Conservation (phyloP, 2,113 vertebrate species). For the Choloepus hoffmanni region DNA sequence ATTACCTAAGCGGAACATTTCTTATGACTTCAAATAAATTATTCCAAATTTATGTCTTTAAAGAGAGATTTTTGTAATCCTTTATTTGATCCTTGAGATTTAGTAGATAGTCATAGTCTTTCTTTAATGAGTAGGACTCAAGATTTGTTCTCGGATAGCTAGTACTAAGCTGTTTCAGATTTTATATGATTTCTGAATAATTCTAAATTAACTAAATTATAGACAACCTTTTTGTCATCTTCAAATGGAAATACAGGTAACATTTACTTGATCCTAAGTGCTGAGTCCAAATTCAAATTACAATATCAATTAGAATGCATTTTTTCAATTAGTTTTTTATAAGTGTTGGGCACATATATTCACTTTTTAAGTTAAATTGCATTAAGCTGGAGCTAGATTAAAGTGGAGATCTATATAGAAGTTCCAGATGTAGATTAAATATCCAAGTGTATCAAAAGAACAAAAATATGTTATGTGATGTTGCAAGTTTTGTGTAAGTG, state of each 20-base stretch:
- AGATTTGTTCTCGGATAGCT: not conserved
- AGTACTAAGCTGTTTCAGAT: not conserved
- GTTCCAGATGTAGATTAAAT: not conserved
- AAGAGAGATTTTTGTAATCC: not conserved
- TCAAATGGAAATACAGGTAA: not conserved
- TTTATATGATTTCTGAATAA: not conserved
- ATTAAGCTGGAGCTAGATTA: not conserved
- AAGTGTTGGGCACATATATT: not conserved
- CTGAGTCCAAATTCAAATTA: not conserved
- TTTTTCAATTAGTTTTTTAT: not conserved
- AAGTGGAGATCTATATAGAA: not conserved
- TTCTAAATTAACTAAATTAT: not conserved
- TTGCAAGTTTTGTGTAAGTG: not conserved
- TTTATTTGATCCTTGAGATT: not conserved
- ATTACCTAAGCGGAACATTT: not conserved
- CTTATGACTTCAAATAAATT: not conserved
- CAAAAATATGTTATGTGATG: not conserved
- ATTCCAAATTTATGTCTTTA: not conserved
- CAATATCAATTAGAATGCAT: not conserved
- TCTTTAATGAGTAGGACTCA: not conserved
- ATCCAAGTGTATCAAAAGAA: not conserved
- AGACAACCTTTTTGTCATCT: not conserved
- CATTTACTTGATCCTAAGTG: not conserved
- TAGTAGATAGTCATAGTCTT: not conserved
- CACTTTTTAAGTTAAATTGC: not conserved